Percentiles rank a stretch among this genome's conserved stretches.
phyloP scores from a whole-genome alignment of 2,113 vertebrate species.

The Chionodraco myersi region DNA sequence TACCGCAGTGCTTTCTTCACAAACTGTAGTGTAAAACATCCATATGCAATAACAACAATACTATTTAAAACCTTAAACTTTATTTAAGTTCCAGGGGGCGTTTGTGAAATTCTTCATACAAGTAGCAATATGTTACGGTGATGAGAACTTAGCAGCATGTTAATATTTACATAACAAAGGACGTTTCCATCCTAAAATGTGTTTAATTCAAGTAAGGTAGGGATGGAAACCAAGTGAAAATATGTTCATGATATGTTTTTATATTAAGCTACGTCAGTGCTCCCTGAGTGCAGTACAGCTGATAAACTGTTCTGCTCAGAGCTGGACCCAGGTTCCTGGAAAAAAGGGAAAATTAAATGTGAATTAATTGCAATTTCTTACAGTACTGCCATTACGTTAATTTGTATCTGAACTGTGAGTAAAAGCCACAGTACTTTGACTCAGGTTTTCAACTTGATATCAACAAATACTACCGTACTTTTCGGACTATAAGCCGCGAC shows the following conservation, averaged over 20 bases:
- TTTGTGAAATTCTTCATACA: background rate
- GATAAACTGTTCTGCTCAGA: slow-evolving; percentile 88
- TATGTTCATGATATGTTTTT: too few relatives aligned
- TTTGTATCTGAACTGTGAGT: background rate
- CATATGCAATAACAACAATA: background rate
- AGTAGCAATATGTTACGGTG: background rate
- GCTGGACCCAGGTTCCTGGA: slow-evolving; percentile 90
- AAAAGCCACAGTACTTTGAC: background rate
- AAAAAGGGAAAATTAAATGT: slow-evolving; percentile 2
- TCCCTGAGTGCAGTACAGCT: slow-evolving; percentile 87
- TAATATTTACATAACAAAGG: background rate
- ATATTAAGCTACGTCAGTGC: slow-evolving; percentile 77
- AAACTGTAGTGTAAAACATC: too few relatives aligned
- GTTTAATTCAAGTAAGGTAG: slow-evolving; percentile 3
- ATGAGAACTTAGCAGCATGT: slow-evolving; percentile 30
- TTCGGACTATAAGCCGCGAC: too few relatives aligned
- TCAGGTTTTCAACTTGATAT: too few relatives aligned
- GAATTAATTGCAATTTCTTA: background rate
- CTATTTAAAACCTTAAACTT: slow-evolving; percentile 31
- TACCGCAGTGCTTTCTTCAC: too few relatives aligned
- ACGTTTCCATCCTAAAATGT: background rate
- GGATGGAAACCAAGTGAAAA: background rate
- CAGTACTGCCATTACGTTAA: background rate
- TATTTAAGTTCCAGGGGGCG: slow-evolving; percentile 23
- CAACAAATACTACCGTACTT: background rate